These are phyloP conservation scores for Erynnis tages DNA, from an alignment of 2,888 invertebrate genomes.

Conservation along the genomic window DNA sequence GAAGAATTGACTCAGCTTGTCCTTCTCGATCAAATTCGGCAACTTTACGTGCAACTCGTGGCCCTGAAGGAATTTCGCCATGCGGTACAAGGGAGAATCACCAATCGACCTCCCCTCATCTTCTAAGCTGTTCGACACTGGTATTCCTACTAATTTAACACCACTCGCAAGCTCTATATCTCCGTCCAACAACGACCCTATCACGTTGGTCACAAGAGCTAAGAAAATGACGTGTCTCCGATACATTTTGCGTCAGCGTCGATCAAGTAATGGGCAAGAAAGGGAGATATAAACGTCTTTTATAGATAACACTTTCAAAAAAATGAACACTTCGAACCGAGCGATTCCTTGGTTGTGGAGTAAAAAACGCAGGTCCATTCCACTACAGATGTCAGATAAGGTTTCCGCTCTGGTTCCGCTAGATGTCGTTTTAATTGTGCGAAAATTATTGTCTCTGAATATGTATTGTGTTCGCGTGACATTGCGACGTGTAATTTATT, in stretches of 20 bases:
- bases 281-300: constrained; percentile 57
- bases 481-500: constrained; percentile 19
- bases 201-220: constrained; percentile 41
- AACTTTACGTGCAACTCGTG: constrained; percentile 88
- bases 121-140: constrained; percentile 69
- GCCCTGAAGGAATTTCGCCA: constrained; percentile 85
- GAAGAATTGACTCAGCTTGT: constrained; percentile 82
- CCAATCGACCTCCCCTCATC: constrained; percentile 73
- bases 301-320: constrained; percentile 75
- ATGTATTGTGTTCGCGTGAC: constrained; percentile 12
- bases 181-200: constrained; percentile 65
- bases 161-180: constrained; percentile 83
- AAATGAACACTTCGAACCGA: constrained; percentile 57
- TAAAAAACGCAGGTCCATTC: constrained; percentile 52
- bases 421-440: constrained; percentile 25
- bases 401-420: constrained; percentile 42
- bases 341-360: constrained; percentile 55
- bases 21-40: constrained; percentile 85
- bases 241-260: constrained; percentile 61
- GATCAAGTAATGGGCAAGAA: constrained; percentile 67
- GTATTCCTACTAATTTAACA: constrained; percentile 82
- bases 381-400: constrained; percentile 30
- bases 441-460: constrained; percentile 11
- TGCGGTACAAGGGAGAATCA: constrained; percentile 77
- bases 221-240: constrained; percentile 46